Evolutionary conservation across 2,888 invertebrate genomes (phyloP), one percentile per base, ranked within the genome.

Genomic region (Lasioglossum marginatum): DNA sequence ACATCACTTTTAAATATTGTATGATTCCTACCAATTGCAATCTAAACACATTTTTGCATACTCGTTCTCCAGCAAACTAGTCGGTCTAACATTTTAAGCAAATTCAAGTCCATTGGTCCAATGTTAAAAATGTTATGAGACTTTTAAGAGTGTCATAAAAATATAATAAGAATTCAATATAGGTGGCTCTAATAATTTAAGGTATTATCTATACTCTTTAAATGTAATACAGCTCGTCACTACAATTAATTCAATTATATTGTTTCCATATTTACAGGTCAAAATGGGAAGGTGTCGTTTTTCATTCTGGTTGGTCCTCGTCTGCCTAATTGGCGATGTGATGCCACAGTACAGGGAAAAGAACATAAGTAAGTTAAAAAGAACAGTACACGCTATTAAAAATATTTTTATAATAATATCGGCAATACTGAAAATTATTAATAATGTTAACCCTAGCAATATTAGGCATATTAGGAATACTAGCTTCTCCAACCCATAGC

Each of bases 331-430:
- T 12, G 88, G 85, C 16, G 92, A 89, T 63, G 92, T 86, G 23
- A 76, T 88, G 63, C 83, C 92, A 43, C 93, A 93, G 82, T 93
- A 91, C 85, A 92, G 93, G 34, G 93, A 93, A 40, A 93, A 93
- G 81, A 93, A 93, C 86, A 93, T 92, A 87, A 93, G 93, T 93
- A 81, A 93, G 93, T 93, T 75, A 37, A 27, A 27, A 19, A 63
- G 16, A 19, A 34, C 31, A 19, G 23, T 34, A 34, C 34, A 34
- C 19, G 1, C 1, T 34, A 66, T 8, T 19, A 16, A 34, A 34
- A 2, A 5, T 31, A 31, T 63, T 0, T 63, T 12, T 2, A 6
- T 63, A 63, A 34, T 34, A 66, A 19, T 34, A 34, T 19, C 34
- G 16, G 2, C 63, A 16, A 31, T 31, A 31, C 31, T 4, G 57